Percentiles rank a stretch among this genome's conserved stretches.
These are phyloP conservation scores for Agrochola circellaris DNA, from an alignment of 2,888 invertebrate genomes.

Conservation along the genomic window DNA sequence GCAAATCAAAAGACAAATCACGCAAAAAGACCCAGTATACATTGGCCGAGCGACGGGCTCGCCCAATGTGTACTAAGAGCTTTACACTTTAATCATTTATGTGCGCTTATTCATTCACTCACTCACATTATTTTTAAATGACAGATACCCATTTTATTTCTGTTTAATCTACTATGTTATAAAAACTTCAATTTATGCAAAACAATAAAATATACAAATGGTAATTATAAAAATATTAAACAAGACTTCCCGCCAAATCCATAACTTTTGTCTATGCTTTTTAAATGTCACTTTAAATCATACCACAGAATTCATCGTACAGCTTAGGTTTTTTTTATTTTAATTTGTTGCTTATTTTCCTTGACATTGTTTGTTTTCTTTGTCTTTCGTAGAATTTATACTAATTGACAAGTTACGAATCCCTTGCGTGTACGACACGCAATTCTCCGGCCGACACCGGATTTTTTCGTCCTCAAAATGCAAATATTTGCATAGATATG, in stretches of 20 bases:
- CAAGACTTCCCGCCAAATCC: background rate
- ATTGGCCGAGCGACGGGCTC: too few species aligned
- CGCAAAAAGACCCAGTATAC: too few species aligned
- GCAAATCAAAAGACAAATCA: too few species aligned
- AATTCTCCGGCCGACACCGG: constrained; percentile 28
- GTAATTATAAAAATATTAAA: background rate
- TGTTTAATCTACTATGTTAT: background rate
- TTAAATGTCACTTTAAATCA: constrained; percentile 27
- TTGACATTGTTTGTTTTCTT: constrained; percentile 45
- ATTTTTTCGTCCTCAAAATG: constrained; percentile 17
- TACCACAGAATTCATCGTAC: background rate
- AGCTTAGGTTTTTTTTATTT: background rate
- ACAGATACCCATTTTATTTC: background rate
- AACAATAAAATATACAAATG: background rate
- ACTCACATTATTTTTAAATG: background rate
- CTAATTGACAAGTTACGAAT: constrained; percentile 57
- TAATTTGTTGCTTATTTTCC: constrained; percentile 32
- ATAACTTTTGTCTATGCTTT: constrained; percentile 7
- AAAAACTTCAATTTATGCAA: background rate
- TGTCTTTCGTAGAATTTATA: constrained; percentile 40
- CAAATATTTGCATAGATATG: constrained; percentile 53
- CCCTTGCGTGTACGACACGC: constrained; percentile 44
- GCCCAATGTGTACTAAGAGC: too few species aligned
- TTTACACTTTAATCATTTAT: background rate
- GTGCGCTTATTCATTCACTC: background rate